phyloP scores from a whole-genome alignment of 2,797 vertebrate genomes.

The Scyliorhinus canicula region DNA sequence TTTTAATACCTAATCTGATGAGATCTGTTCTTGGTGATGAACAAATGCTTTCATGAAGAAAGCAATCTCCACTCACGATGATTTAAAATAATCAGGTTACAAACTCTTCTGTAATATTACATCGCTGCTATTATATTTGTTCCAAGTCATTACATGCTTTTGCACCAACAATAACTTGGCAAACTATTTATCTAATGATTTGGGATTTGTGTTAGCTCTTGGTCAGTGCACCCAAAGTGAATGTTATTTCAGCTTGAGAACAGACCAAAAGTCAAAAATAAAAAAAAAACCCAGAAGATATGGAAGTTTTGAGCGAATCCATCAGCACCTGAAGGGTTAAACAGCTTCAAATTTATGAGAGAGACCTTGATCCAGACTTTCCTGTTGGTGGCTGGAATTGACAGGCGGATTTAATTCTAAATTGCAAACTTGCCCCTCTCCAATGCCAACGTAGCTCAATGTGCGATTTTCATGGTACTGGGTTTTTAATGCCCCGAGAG shows the following conservation, averaged over 20 bases:
- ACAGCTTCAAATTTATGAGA: background rate
- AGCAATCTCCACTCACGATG: slow-evolving; percentile 10
- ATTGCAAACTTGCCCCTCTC: too few species aligned
- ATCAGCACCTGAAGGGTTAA: background rate
- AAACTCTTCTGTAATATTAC: slow-evolving; percentile 23
- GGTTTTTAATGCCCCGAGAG: too few species aligned
- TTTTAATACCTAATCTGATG: background rate
- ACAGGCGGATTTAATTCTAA: too few species aligned
- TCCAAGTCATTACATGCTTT: background rate
- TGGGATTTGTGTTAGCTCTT: background rate
- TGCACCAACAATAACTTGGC: background rate
- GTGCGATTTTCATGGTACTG: too few species aligned
- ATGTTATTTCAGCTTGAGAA: background rate
- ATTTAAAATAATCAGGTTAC: background rate
- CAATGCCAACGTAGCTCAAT: too few species aligned
- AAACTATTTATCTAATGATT: background rate
- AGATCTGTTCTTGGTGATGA: background rate
- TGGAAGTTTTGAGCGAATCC: background rate
- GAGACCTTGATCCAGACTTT: background rate
- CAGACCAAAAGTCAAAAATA: background rate
- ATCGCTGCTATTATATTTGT: background rate
- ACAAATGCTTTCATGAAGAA: background rate
- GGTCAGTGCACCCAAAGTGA: background rate
- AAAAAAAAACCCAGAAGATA: background rate
- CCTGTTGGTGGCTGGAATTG: too few species aligned